Evolutionary conservation across 2,797 vertebrate genomes (phyloP).

Genomic region (Triplophysa yarkandensis): DNA sequence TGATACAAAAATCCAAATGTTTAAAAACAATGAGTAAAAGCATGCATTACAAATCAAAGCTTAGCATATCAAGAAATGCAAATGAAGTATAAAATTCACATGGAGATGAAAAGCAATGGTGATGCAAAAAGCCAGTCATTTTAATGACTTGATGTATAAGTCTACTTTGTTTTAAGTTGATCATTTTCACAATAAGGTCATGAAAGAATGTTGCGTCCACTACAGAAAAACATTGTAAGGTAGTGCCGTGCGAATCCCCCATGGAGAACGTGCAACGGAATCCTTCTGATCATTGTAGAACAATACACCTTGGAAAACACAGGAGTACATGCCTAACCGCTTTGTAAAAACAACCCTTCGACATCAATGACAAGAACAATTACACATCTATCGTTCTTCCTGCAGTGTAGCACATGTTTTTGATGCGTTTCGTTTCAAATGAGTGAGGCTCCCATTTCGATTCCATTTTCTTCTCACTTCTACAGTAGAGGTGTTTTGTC

Average conservation of each 20-base stretch:
- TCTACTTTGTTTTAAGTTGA: not conserved
- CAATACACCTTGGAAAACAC: constrained; percentile 21
- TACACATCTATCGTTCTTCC: not conserved
- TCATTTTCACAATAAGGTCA: not conserved
- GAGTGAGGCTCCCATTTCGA: not conserved
- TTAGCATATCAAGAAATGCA: constrained; percentile 9
- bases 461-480: not conserved
- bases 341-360: constrained; percentile 24
- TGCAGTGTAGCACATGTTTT: not conserved
- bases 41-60: constrained; percentile 10
- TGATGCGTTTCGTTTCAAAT: not conserved
- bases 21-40: constrained; percentile 34
- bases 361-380: constrained; percentile 35
- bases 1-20: constrained; percentile 42
- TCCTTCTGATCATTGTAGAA: constrained; percentile 31
- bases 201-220: not conserved
- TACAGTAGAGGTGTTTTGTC: not conserved
- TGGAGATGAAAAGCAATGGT: constrained; percentile 12
- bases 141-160: not conserved
- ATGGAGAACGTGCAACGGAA: constrained; percentile 43
- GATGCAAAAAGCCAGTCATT: not conserved
- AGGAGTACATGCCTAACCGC: not conserved
- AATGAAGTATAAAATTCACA: constrained; percentile 14
- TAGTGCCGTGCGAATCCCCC: constrained; percentile 28
- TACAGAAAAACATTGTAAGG: constrained; percentile 1